These are phyloP conservation scores for Lasiommata megera DNA, from an alignment of 2,888 invertebrate genomes.

Conservation along the genomic window DNA sequence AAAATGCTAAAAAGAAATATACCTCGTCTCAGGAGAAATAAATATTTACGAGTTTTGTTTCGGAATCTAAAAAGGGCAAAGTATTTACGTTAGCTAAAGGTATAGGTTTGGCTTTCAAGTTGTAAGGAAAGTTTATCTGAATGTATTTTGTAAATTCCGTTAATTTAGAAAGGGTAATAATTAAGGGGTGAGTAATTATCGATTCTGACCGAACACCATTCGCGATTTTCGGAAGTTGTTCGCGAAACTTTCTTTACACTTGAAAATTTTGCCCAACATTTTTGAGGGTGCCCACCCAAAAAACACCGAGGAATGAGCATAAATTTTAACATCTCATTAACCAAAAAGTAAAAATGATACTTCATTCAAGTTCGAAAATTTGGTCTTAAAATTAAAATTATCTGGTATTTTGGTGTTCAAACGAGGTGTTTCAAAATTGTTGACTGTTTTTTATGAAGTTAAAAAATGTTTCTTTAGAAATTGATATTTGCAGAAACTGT, in stretches of 20 bases:
- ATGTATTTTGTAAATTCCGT: slow-evolving; percentile 28
- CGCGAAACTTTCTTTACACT: slow-evolving; percentile 53
- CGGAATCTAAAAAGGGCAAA: slow-evolving; percentile 1
- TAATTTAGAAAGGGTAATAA: slow-evolving; percentile 24
- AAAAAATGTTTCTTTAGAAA: too few relatives aligned
- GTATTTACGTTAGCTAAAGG: slow-evolving; percentile 18
- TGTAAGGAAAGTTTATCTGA: slow-evolving; percentile 39
- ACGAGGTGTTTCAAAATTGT: too few relatives aligned
- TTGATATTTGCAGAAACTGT: too few relatives aligned
- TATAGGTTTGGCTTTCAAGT: background rate
- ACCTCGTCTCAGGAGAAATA: background rate
- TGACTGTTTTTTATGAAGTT: too few relatives aligned
- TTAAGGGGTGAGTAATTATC: slow-evolving; percentile 51
- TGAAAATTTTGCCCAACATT: slow-evolving; percentile 62
- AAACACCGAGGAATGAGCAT: slow-evolving; percentile 35
- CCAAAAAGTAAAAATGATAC: too few relatives aligned
- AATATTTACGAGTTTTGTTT: slow-evolving; percentile 3
- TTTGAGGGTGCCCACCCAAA: slow-evolving; percentile 49
- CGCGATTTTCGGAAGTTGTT: slow-evolving; percentile 49
- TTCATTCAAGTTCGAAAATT: too few relatives aligned
- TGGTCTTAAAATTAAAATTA: too few relatives aligned
- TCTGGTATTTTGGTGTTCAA: too few relatives aligned
- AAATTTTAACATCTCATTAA: background rate
- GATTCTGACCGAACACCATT: slow-evolving; percentile 55
- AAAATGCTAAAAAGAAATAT: background rate